These are phyloP conservation scores for Pagetopsis macropterus DNA, from an alignment of 2,797 vertebrate species.

Conservation along the genomic window DNA sequence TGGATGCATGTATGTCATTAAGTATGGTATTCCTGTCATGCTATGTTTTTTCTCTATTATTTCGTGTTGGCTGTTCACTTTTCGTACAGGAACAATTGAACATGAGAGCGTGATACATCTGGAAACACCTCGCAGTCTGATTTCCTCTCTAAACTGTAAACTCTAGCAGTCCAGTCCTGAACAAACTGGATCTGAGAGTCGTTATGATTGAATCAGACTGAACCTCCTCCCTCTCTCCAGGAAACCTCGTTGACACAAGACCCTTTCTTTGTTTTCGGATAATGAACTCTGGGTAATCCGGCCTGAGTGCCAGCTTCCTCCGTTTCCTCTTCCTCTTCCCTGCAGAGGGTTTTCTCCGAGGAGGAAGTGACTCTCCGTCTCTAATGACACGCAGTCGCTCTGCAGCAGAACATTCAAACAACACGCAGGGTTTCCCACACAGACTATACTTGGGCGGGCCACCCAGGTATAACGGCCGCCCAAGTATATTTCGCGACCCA, in stretches of 20 bases:
- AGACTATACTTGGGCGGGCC: too few species aligned
- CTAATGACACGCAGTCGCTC: constrained; percentile 5
- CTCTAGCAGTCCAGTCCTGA: not conserved
- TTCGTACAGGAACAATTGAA: not conserved
- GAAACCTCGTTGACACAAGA: not conserved
- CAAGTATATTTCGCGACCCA: too few species aligned
- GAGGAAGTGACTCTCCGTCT: constrained; percentile 19
- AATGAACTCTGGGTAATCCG: not conserved
- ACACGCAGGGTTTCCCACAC: not conserved
- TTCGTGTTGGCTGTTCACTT: too few species aligned
- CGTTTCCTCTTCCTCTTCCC: constrained; percentile 32
- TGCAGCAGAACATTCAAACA: not conserved
- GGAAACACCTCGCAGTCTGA: not conserved
- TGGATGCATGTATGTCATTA: too few species aligned
- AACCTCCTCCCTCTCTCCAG: not conserved
- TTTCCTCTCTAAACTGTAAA: not conserved
- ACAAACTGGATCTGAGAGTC: not conserved
- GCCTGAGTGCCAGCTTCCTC: constrained; percentile 19
- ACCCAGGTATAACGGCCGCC: too few species aligned
- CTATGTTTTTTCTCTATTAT: too few species aligned
- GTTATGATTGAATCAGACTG: not conserved
- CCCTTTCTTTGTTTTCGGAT: not conserved
- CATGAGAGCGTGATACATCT: not conserved
- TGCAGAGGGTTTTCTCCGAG: constrained; percentile 33
- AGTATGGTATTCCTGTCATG: too few species aligned